Evolutionary conservation across 2,113 vertebrate genomes (phyloP), one percentile per base, ranked within the genome.

Genomic region (Brevimyrus niger): DNA sequence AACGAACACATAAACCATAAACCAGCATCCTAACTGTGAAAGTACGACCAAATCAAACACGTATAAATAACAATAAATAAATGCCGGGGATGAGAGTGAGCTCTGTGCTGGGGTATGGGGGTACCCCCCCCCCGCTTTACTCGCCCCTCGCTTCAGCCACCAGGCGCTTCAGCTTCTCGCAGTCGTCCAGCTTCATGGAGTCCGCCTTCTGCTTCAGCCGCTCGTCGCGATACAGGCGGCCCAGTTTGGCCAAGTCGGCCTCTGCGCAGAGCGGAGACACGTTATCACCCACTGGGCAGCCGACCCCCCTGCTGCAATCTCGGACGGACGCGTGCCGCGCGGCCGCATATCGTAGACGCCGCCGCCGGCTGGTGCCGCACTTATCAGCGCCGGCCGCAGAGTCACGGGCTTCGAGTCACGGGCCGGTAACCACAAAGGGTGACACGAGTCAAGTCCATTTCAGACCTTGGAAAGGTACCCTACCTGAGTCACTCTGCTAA

Each of bases 141-240:
- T 96, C 97, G 88, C 94, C 96, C 95, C 96, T 97, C 91, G 96
- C 96, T 58, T 97, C 95, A 47, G 95, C 97, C 0, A 97, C 95
- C 89, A 98, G 92, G 93, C 97, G 97, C 90, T 97, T 96, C 92
- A 99, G 96, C 93, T 99, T 99, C 90, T 99, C 98, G 93, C 98
- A 99, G 96, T 98, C 97, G 94, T 99, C 98, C 88, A 99, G 95
- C 94, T 97, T 97, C 96, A 99, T 95, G 0, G 97, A 98, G 90
- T 99, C 98, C 0, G 98, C 98, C 94, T 99, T 99, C 95, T 99
- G 97, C 92, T 98, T 98, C 89, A 99, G 87, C 27, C 98, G 95
- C 47, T 99, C 98, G 0, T 99, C 98, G 91, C 98, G 94, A 94
- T 99, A 99, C 4, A 99, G 95, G 90, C 96, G 97, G 42, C 98